A percentile compares a stretch with the other conserved stretches of the same genome.
These are phyloP conservation scores for Gila orcuttii DNA, from an alignment of 2,113 vertebrate species.

Conservation along the genomic window DNA sequence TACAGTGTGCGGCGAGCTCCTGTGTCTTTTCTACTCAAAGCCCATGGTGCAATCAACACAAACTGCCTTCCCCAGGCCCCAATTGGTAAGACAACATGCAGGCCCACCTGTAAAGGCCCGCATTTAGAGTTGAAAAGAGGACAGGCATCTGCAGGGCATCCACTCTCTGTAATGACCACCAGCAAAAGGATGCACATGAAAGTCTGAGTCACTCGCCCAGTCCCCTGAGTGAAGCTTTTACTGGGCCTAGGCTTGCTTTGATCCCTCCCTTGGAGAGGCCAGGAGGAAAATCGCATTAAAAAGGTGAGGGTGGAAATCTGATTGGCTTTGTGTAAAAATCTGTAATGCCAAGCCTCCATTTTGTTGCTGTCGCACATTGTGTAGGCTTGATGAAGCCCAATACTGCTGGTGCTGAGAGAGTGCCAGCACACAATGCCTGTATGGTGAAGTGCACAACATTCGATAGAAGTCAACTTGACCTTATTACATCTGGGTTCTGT, in stretches of 20 bases:
- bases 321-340: constrained; percentile 44
- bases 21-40: constrained; percentile 15
- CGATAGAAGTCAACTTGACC: constrained; percentile 27
- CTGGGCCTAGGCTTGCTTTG: constrained; percentile 60
- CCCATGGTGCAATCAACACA: constrained; percentile 23
- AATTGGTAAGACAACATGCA: not conserved
- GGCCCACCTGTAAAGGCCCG: constrained; percentile 31
- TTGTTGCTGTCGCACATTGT: constrained; percentile 38
- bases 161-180: constrained; percentile 58
- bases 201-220: constrained; percentile 59
- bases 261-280: constrained; percentile 57
- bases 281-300: constrained; percentile 58
- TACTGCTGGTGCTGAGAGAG: not conserved
- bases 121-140: constrained; percentile 59
- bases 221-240: constrained; percentile 61
- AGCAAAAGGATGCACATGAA: constrained; percentile 57
- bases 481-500: constrained; percentile 8
- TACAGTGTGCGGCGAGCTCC: constrained; percentile 9
- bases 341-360: constrained; percentile 54
- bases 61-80: constrained; percentile 29
- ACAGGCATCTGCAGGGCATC: constrained; percentile 51
- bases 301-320: constrained; percentile 34
- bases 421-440: not conserved
- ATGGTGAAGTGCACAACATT: not conserved
- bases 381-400: not conserved